Base-by-base conservation (phyloP, 2,888 invertebrate genomes). In the Drosophila colorata region DNA sequence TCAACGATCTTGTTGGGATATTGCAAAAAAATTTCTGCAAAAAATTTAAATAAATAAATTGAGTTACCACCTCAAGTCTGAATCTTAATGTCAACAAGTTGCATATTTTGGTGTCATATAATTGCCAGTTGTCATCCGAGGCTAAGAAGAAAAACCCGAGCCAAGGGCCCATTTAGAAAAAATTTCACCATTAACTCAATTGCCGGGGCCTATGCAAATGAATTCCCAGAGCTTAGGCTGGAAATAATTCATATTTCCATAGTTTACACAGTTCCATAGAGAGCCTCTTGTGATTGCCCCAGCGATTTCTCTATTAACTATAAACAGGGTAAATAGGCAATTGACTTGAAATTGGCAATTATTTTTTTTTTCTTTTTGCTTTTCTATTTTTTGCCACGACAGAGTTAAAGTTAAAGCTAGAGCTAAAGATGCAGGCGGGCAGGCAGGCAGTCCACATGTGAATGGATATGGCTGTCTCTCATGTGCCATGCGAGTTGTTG, bases 41-140 rank as follows among this genome's bases (percentile, higher is more conserved):
- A 79, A 79, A 90, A 90, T 90, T 90, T 91, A 84, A 91, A 90
- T 91, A 91, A 91, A 90, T 90, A 91, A 90, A 90, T 90, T 91
- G 84, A 90, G 90, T 90, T 90, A 89, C 90, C 90, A 90, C 90
- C 90, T 82, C 47, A 73, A 55, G 51, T 33, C 58, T 68, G 74
- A 63, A 48, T 87, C 80, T 51, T 58, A 75, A 74, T 58, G 87
- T 88, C 89, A 87, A 85, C 89, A 86, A 89, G 86, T 85, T 85
- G 77, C 71, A 72, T 74, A 68, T 80, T 60, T 69, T 80, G 70
- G 78, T 78, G 78, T 79, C 70, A 74, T 58, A 61, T 71, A 71
- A 74, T 78, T 77, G 78, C 70, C 63, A 57, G 57, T 66, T 75
- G 64, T 55, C 75, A 64, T 57, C 41, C 25, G 11, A 23, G 4